Base-by-base conservation (phyloP, 2,113 vertebrate species). In the Kryptolebias marmoratus region DNA sequence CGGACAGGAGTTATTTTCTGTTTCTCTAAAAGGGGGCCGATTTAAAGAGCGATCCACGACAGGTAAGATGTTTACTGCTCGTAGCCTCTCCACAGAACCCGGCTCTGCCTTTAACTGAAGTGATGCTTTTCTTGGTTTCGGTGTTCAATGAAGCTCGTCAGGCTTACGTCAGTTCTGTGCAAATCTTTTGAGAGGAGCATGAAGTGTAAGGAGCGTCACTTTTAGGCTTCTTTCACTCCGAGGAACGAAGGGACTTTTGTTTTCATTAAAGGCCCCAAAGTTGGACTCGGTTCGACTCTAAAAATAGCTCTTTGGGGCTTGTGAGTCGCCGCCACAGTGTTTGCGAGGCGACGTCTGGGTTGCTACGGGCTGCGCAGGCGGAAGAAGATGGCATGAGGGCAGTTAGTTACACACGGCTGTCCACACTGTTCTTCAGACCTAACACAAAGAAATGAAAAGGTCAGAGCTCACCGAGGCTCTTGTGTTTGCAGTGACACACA, bases 401-500 rank as follows among this genome's bases (percentile, higher is more conserved):
- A 69, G 73, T 88, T 89, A 88, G 74, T 89, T 75, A 87, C 88
- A 88, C 85, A 84, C 82, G 85, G 60, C 77, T 81, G 80, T 84
- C 82, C 83, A 65, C 82, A 79, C 64, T 89, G 82, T 86, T 84
- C 63, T 60, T 18, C 7, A 59, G 56, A 54, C 49, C 31, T n/a
- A 16, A 32, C 16, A 28, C 44, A 30, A 36, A 36, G 28, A 56
- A 65, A 72, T 63, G 27, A 68, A 74, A 22, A 4, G 15, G 47
- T 30, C 50, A 36, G 48, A 65, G 16, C 28, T 58, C 48, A 77
- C 16, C 48, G 15, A 66, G 75, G 48, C 18, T 2, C 42, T 1
- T 36, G 36, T 18, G 62, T 71, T 64, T 68, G 47, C 56, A 59
- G 68, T 73, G 65, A 75, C 56, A 47, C 70, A 67, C 53, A 71